phyloP scores from a whole-genome alignment of 2,113 vertebrate species.

The Cynopterus brachyotis region DNA sequence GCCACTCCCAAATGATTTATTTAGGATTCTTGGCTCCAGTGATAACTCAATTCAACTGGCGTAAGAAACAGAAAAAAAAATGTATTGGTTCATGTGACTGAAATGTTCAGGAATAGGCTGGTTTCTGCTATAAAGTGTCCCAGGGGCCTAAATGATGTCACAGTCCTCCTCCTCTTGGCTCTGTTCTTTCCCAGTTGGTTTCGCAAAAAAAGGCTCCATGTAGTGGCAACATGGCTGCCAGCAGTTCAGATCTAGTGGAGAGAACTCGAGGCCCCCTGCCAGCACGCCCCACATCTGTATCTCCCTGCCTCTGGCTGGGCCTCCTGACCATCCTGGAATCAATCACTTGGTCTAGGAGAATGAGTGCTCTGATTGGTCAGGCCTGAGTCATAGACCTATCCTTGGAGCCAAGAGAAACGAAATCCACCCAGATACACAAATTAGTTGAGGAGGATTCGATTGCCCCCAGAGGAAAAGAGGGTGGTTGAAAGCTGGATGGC shows the following conservation, averaged over 20 bases:
- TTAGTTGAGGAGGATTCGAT: neutral
- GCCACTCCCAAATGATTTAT: neutral
- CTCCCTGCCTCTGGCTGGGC: neutral
- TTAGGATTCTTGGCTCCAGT: slow-evolving; percentile 7
- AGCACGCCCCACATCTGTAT: neutral
- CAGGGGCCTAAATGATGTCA: neutral
- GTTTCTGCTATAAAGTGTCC: neutral
- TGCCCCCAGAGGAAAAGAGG: neutral
- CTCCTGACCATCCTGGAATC: neutral
- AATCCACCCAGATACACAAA: neutral
- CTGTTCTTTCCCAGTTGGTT: neutral
- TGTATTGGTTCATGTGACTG: neutral
- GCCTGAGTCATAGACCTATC: neutral
- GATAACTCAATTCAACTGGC: neutral
- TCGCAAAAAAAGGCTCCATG: neutral
- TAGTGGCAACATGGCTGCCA: neutral
- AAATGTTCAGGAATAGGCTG: neutral
- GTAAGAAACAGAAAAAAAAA: neutral
- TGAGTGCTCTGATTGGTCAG: neutral
- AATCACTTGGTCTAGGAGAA: neutral
- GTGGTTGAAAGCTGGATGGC: neutral
- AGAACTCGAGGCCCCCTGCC: neutral
- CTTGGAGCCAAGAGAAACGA: neutral
- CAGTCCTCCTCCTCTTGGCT: neutral
- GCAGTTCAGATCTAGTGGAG: neutral